These are phyloP conservation scores for Platerodrilus igneus DNA, from an alignment of 2,888 invertebrate species.

Conservation along the genomic window DNA sequence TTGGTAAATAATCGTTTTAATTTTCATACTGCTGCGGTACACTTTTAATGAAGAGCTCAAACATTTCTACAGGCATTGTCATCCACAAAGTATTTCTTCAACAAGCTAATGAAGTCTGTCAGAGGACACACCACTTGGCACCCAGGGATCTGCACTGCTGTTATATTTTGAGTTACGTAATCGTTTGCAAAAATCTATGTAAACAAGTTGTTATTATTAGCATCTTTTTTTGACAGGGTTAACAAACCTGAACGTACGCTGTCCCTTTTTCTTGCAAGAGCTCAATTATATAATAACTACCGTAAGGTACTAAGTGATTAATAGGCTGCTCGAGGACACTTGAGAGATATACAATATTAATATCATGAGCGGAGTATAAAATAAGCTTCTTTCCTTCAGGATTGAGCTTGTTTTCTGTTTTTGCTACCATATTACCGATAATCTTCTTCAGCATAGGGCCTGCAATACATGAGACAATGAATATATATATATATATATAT, in stretches of 20 bases:
- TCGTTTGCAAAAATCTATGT: too few species aligned
- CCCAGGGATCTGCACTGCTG: conserved; percentile 53
- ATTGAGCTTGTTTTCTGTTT: conserved; percentile 42
- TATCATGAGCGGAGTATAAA: conserved; percentile 63
- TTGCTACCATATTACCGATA: conserved; percentile 52
- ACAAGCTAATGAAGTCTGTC: conserved; percentile 43
- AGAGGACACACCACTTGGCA: conserved; percentile 56
- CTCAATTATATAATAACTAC: conserved; percentile 20
- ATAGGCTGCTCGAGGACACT: conserved; percentile 57
- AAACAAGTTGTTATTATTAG: too few species aligned
- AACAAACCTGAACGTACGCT: conserved; percentile 12
- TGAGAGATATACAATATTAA: conserved; percentile 58
- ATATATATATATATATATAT: too few species aligned
- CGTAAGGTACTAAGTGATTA: conserved; percentile 38
- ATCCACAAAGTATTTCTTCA: conserved; percentile 3
- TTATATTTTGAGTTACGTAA: conserved; percentile 47
- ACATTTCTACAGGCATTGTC: too few species aligned
- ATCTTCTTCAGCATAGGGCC: conserved; percentile 52
- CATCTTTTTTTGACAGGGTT: too few species aligned
- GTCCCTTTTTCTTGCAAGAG: conserved; percentile 40
- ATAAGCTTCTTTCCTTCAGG: conserved; percentile 52
- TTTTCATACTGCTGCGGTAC: too few species aligned
- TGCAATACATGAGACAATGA: too few species aligned
- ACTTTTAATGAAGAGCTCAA: too few species aligned
- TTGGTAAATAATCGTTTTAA: too few species aligned